Evolutionary conservation across 1,140 invertebrate species (phyloP).

Genomic region (Drosophila ohnishii): DNA sequence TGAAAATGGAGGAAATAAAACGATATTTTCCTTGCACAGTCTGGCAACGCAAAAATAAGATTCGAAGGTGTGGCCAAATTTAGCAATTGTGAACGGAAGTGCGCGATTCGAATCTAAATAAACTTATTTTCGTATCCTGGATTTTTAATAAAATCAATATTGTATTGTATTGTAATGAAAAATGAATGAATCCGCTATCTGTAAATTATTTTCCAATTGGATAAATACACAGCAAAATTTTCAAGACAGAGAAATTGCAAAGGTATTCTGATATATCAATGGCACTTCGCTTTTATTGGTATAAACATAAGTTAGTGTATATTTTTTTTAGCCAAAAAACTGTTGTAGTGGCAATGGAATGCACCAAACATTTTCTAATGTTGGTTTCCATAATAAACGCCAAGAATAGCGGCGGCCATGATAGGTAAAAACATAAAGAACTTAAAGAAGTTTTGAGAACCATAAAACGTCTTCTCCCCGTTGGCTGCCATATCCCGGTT

Average conservation of each 20-base stretch:
- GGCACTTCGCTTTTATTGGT: background rate
- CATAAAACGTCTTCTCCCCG: too few species aligned
- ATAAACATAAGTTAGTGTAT: background rate
- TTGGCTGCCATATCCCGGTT: background rate
- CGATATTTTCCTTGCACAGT: background rate
- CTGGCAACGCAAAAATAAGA: background rate
- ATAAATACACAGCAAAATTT: too few species aligned
- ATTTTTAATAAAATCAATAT: background rate
- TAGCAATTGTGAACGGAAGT: too few species aligned
- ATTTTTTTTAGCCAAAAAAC: background rate
- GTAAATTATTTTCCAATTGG: background rate
- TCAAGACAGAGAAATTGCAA: background rate
- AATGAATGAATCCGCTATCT: too few species aligned
- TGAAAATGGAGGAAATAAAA: too few species aligned
- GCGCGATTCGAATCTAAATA: background rate
- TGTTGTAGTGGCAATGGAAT: too few species aligned
- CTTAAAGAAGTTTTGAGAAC: background rate
- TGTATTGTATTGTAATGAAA: too few species aligned
- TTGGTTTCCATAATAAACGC: constrained; percentile 11
- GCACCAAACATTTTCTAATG: background rate
- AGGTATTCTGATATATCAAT: background rate
- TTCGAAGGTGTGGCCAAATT: background rate
- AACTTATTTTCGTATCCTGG: background rate
- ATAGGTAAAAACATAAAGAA: constrained; percentile 5
- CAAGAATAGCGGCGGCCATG: constrained; percentile 7